These are phyloP conservation scores for Chascanopsetta lugubris DNA, from an alignment of 2,113 vertebrate species.

Conservation along the genomic window DNA sequence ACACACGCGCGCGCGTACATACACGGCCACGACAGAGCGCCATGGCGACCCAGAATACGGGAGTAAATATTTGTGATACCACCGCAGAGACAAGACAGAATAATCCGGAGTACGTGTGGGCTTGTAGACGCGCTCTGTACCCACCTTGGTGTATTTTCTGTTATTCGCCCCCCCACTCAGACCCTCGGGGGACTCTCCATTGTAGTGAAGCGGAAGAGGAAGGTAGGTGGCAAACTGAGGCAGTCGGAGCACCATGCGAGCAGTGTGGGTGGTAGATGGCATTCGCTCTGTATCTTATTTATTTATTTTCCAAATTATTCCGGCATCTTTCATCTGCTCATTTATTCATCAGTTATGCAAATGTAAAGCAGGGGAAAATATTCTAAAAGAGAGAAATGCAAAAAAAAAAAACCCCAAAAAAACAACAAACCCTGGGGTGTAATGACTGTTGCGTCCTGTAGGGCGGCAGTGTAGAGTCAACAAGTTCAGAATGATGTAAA, in stretches of 20 bases:
- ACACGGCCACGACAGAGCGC: slow-evolving; percentile 1
- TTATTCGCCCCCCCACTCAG: slow-evolving; percentile 58
- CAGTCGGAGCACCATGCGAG: slow-evolving; percentile 46
- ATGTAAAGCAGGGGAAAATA: slow-evolving; percentile 15
- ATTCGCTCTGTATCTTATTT: slow-evolving; percentile 32
- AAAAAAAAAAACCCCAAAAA: too few relatives aligned
- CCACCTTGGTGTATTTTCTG: slow-evolving; percentile 49
- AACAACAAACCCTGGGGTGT: too few relatives aligned
- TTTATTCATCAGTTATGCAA: slow-evolving; percentile 21
- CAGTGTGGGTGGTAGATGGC: slow-evolving; percentile 51
- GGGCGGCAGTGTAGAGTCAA: neutral
- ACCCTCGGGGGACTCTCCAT: slow-evolving; percentile 59
- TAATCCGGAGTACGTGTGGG: slow-evolving; percentile 5
- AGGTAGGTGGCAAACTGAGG: slow-evolving; percentile 62
- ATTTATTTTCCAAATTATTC: slow-evolving; percentile 35
- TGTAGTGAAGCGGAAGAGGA: slow-evolving; percentile 56
- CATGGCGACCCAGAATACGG: slow-evolving; percentile 6
- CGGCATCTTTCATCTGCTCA: slow-evolving; percentile 19
- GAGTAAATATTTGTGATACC: slow-evolving; percentile 22
- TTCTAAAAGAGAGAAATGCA: neutral
- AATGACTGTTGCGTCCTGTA: neutral
- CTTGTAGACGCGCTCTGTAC: slow-evolving; percentile 25
- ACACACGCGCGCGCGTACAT: slow-evolving; percentile 7
- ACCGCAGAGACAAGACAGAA: slow-evolving; percentile 12
- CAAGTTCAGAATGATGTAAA: neutral